These are phyloP conservation scores for Drosophila helvetica DNA, from an alignment of 2,888 invertebrate genomes.

Conservation along the genomic window DNA sequence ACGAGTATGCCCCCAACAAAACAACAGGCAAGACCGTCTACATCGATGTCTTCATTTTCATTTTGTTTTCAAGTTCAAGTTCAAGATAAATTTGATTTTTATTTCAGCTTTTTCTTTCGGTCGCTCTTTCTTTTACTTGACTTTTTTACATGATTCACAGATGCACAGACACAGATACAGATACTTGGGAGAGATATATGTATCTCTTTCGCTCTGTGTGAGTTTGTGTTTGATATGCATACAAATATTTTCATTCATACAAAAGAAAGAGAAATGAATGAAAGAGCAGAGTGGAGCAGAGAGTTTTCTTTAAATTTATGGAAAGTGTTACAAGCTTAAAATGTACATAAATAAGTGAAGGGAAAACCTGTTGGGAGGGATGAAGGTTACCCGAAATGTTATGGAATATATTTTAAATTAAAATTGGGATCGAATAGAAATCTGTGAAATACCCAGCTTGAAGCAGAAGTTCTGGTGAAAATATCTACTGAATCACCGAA, in stretches of 20 bases:
- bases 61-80: slow-evolving; percentile 80
- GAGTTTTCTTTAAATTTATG: slow-evolving; percentile 35
- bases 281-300: slow-evolving; percentile 18
- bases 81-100: slow-evolving; percentile 81
- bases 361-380: neutral
- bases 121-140: slow-evolving; percentile 58
- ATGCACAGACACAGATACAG: slow-evolving; percentile 40
- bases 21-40: slow-evolving; percentile 12
- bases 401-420: neutral
- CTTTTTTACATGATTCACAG: slow-evolving; percentile 62
- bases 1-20: slow-evolving; percentile 3
- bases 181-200: slow-evolving; percentile 19
- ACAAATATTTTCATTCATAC: slow-evolving; percentile 74
- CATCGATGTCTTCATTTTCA: slow-evolving; percentile 69
- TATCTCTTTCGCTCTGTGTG: slow-evolving; percentile 16
- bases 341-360: neutral
- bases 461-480: no score
- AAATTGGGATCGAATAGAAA: neutral
- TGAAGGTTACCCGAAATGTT: neutral
- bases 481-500: neutral
- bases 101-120: slow-evolving; percentile 67
- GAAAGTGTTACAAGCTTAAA: slow-evolving; percentile 1
- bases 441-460: no score
- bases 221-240: slow-evolving; percentile 62
- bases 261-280: slow-evolving; percentile 40